Conservation (phyloP, 1,140 invertebrate genomes). For the Brachionus sp. region DNA sequence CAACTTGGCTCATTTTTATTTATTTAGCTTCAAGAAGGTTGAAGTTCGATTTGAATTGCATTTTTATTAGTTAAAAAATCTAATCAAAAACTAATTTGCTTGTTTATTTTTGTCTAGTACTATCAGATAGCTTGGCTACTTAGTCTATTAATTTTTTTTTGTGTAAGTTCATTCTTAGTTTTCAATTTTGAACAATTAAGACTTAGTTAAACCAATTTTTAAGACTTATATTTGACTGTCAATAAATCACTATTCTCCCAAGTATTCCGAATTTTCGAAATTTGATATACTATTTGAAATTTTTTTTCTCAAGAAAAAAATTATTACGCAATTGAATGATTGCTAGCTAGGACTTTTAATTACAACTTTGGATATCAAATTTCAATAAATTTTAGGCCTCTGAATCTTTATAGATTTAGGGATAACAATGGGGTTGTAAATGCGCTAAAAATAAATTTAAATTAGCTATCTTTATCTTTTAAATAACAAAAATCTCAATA, state of each 20-base stretch:
- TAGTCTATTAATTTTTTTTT: not conserved
- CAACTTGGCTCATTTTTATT: not conserved
- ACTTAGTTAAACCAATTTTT: no score
- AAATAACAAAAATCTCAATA: not conserved
- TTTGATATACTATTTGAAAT: not conserved
- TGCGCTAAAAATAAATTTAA: not conserved
- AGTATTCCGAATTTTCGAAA: not conserved
- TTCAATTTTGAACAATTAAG: not conserved
- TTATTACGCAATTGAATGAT: not conserved
- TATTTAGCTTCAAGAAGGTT: not conserved
- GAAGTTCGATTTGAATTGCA: not conserved
- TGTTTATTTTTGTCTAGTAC: not conserved
- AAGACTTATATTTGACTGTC: not conserved
- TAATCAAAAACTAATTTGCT: not conserved
- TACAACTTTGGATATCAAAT: not conserved
- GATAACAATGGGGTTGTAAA: not conserved
- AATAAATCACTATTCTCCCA: not conserved
- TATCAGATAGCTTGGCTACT: not conserved
- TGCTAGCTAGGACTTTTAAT: not conserved
- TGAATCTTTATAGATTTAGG: not conserved
- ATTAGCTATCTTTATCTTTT: not conserved
- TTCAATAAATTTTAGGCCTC: not conserved
- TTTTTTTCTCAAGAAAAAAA: not conserved
- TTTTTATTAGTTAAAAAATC: not conserved
- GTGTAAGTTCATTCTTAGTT: not conserved